Evolutionary conservation across 2,888 invertebrate genomes (phyloP).

Genomic region (Drosophila lutescens): DNA sequence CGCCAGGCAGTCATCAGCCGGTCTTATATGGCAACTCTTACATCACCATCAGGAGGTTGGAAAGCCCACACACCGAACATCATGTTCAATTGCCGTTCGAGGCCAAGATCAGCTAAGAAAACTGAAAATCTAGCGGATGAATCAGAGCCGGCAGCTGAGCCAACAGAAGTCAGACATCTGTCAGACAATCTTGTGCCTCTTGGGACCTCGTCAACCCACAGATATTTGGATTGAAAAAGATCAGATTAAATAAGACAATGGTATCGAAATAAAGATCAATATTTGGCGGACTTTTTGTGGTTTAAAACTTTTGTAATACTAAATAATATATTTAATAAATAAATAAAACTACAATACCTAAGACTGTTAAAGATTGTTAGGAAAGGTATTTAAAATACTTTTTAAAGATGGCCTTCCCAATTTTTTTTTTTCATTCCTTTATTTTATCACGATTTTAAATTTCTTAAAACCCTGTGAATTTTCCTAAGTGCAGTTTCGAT

Average conservation of each 20-base stretch:
- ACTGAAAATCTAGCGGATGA: constrained; percentile 26
- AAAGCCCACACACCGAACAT: constrained; percentile 27
- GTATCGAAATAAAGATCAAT: background rate
- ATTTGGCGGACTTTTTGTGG: too few relatives aligned
- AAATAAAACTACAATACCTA: too few relatives aligned
- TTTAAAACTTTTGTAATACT: too few relatives aligned
- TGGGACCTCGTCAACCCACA: constrained; percentile 36
- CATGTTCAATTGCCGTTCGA: constrained; percentile 37
- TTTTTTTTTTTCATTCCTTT: too few relatives aligned
- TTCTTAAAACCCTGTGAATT: background rate
- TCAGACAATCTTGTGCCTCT: constrained; percentile 24
- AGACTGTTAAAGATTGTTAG: too few relatives aligned
- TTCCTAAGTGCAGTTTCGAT: constrained; percentile 33
- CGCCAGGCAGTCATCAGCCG: constrained; percentile 6
- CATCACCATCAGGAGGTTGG: constrained; percentile 39
- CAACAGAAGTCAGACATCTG: constrained; percentile 43
- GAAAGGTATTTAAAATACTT: too few relatives aligned
- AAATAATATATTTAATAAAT: too few relatives aligned
- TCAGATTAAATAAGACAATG: background rate
- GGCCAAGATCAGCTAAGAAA: constrained; percentile 45
- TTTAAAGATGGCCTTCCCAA: too few relatives aligned
- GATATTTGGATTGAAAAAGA: constrained; percentile 1
- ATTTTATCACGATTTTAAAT: too few relatives aligned
- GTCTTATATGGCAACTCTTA: constrained; percentile 45
- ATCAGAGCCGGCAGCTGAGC: constrained; percentile 30